A percentile compares a stretch with the other conserved stretches of the same genome.
These are phyloP conservation scores for Leucophora obtusa DNA, from an alignment of 2,888 invertebrate species.

Conservation along the genomic window DNA sequence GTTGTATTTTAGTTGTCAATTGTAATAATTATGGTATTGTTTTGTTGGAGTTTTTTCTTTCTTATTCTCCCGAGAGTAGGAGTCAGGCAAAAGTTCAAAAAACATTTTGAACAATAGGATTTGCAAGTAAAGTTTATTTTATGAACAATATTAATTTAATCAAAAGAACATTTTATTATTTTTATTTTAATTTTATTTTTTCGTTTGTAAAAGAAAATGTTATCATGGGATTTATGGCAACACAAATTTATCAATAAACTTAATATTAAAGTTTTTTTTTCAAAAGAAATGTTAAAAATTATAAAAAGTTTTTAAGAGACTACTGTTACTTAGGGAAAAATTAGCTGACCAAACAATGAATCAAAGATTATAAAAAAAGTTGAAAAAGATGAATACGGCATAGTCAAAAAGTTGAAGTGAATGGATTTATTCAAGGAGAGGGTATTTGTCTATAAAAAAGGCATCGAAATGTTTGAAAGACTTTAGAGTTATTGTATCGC, in stretches of 20 bases:
- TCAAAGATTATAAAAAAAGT: not conserved
- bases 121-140: slow-evolving; percentile 17
- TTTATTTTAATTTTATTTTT: slow-evolving; percentile 1
- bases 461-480: too few relatives aligned
- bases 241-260: slow-evolving; percentile 44
- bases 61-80: not conserved
- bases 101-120: slow-evolving; percentile 36
- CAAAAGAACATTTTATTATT: slow-evolving; percentile 16
- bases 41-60: not conserved
- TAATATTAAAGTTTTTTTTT: not conserved
- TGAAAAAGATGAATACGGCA: too few relatives aligned
- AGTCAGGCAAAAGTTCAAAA: slow-evolving; percentile 2
- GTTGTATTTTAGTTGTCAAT: slow-evolving; percentile 6
- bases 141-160: slow-evolving; percentile 45
- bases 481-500: too few relatives aligned
- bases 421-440: too few relatives aligned
- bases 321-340: not conserved
- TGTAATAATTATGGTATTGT: slow-evolving; percentile 3
- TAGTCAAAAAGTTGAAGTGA: too few relatives aligned
- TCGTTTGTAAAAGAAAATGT: slow-evolving; percentile 6
- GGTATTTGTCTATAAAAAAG: too few relatives aligned
- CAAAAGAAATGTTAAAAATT: not conserved
- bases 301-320: slow-evolving; percentile 22
- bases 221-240: slow-evolving; percentile 34
- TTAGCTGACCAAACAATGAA: not conserved